Conservation (phyloP, 1,140 invertebrate species). For the Drosophila simulans region DNA sequence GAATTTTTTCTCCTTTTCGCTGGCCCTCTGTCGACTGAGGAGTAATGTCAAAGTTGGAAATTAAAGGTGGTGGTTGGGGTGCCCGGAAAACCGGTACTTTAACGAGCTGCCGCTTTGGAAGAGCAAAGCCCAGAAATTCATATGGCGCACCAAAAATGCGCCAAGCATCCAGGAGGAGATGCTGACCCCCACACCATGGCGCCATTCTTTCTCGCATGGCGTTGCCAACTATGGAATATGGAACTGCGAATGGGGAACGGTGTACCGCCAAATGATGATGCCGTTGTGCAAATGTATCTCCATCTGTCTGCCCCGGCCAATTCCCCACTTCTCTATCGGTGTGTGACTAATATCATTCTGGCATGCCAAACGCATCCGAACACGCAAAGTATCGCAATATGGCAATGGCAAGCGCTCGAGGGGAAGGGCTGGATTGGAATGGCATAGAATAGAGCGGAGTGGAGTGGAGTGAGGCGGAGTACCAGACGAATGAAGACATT, state of each 20-base stretch:
- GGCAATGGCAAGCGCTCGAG: not conserved
- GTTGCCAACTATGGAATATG: constrained; percentile 10
- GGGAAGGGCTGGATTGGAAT: not conserved
- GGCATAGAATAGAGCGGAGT: not conserved
- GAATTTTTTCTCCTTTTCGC: not conserved
- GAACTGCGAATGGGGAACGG: not conserved
- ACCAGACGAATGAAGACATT: constrained; percentile 47
- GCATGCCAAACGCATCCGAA: constrained; percentile 71
- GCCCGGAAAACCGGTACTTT: constrained; percentile 8
- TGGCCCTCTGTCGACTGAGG: not conserved
- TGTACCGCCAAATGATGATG: constrained; percentile 23
- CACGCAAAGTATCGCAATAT: constrained; percentile 65
- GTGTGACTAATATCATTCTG: constrained; percentile 78
- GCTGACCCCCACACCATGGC: not conserved
- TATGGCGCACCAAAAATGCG: constrained; percentile 60
- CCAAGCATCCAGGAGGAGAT: constrained; percentile 1
- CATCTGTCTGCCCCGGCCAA: constrained; percentile 21
- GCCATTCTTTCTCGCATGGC: not conserved
- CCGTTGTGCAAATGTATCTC: constrained; percentile 28
- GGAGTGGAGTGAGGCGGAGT: too few relatives aligned
- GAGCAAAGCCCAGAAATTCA: constrained; percentile 40
- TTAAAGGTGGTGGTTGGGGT: not conserved
- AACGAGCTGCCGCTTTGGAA: not conserved
- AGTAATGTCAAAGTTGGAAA: constrained; percentile 26
- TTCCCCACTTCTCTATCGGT: constrained; percentile 1